A percentile compares a stretch with the other conserved stretches of the same genome.
These are phyloP conservation scores for Dromiciops gliroides DNA, from an alignment of 2,113 vertebrate genomes.

Conservation along the genomic window DNA sequence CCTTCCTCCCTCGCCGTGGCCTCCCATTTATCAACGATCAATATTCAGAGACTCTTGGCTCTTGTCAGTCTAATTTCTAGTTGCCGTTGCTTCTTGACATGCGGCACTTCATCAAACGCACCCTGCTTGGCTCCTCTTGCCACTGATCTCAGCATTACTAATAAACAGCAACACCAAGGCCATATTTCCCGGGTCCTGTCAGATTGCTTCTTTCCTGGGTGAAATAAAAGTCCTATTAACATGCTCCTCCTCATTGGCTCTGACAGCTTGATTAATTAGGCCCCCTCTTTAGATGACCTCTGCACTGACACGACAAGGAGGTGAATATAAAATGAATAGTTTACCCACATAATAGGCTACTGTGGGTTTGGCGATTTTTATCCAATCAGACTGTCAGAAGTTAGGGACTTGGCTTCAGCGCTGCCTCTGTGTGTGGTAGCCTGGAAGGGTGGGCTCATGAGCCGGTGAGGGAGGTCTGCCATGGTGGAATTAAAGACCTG, in stretches of 20 bases:
- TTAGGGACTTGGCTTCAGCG: constrained; percentile 77
- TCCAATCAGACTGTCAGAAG: constrained; percentile 78
- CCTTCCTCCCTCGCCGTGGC: not conserved
- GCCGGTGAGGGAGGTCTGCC: constrained; percentile 53
- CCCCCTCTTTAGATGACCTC: constrained; percentile 91
- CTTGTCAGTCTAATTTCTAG: constrained; percentile 81
- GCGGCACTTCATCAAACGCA: constrained; percentile 88
- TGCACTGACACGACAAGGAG: constrained; percentile 90
- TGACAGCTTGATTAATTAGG: constrained; percentile 98
- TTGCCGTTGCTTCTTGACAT: constrained; percentile 84
- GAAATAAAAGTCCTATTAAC: constrained; percentile 98
- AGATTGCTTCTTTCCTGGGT: constrained; percentile 88
- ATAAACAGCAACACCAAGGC: constrained; percentile 87
- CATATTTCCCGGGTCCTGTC: constrained; percentile 89
- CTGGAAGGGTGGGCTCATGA: constrained; percentile 46
- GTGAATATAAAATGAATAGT: constrained; percentile 93
- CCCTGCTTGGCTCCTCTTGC: constrained; percentile 89
- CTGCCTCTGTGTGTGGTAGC: constrained; percentile 36
- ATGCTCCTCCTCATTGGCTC: constrained; percentile 94
- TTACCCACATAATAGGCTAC: constrained; percentile 84
- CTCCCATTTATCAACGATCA: constrained; percentile 58
- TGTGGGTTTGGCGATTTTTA: constrained; percentile 82
- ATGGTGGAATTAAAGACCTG: constrained; percentile 40
- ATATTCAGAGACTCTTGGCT: constrained; percentile 62
- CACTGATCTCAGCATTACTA: constrained; percentile 85